Evolutionary conservation across 1,140 invertebrate species (phyloP).

Genomic region (Nixonia krombeini): DNA sequence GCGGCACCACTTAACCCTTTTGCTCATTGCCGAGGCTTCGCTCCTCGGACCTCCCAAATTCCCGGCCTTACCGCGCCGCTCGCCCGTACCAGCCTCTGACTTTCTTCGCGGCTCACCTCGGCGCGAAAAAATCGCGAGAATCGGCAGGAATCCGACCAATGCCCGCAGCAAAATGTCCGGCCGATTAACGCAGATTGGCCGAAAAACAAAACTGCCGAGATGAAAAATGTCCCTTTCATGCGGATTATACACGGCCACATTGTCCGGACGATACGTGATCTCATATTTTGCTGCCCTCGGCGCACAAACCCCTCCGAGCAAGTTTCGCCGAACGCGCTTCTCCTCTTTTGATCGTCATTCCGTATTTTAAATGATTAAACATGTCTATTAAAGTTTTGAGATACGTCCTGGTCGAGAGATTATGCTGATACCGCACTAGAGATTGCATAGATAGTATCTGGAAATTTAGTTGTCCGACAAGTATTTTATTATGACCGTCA

Average conservation of each 20-base stretch:
- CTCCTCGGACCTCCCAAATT: conserved; percentile 24
- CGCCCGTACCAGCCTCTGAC: too few relatives aligned
- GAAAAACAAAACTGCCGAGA: conserved; percentile 4
- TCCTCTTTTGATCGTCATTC: too few relatives aligned
- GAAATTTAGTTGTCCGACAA: too few relatives aligned
- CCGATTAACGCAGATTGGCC: conserved; percentile 19
- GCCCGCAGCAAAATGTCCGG: conserved; percentile 13
- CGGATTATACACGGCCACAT: conserved; percentile 13
- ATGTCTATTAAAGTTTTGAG: too few relatives aligned
- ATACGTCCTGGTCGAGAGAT: too few relatives aligned
- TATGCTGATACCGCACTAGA: too few relatives aligned
- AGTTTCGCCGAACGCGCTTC: too few relatives aligned
- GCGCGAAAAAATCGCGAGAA: conserved; percentile 30
- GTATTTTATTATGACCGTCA: too few relatives aligned
- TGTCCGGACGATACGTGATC: conserved; percentile 7
- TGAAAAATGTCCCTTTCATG: conserved; percentile 21
- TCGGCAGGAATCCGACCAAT: conserved; percentile 26
- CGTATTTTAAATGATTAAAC: too few relatives aligned
- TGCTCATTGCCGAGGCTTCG: not conserved
- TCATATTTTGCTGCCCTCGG: conserved; percentile 6
- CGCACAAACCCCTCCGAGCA: too few relatives aligned
- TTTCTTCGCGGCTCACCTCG: too few relatives aligned
- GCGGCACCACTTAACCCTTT: conserved; percentile 4
- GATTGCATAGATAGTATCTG: too few relatives aligned
- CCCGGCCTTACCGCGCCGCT: not conserved